Base-by-base conservation (phyloP, 1,140 invertebrate genomes). In the Scaptodrosophila lebanonensis region DNA sequence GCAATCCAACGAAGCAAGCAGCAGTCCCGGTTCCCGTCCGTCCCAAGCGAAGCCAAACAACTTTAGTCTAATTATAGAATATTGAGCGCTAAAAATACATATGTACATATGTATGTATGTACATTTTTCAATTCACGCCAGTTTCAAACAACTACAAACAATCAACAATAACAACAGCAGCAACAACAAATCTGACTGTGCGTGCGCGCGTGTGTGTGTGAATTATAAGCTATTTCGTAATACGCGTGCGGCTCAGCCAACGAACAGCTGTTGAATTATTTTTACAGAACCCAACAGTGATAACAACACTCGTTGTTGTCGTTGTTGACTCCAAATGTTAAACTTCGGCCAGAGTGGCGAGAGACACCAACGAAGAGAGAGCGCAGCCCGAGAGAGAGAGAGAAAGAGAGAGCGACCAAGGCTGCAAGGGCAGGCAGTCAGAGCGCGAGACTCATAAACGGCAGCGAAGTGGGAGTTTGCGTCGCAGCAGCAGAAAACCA, bases 11-110 rank as follows among this genome's bases (percentile, higher is more conserved):
- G n/a, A n/a, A n/a, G n/a, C n/a, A n/a, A n/a, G n/a, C n/a, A n/a
- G n/a, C n/a, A n/a, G n/a, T n/a, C n/a, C n/a, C n/a, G n/a, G n/a
- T n/a, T n/a, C n/a, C 18, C 11, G 27, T 25, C 5, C 3, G 52
- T 18, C 35, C 7, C 33, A 29, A 35, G 27, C 48, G 18, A 33
- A 32, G 18, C 32, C 47, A 38, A 30, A 49, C 3, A 42, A 48
- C 57, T 50, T 35, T 15, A 20, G 36, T 79, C 73, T 79, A 79
- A 79, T 79, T 73, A 79, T 79, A 79, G 73, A 36, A 35, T 56
- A 58, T 12, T 40, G 48, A 16, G 20, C 38, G 57, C 73, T 79
- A 79, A 73, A 79, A 79, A 79, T 79, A 79, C 50, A 57, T 25
- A 40, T 43, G 22, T 25, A 25, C 52, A 45, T 42, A 51, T 48